Base-by-base conservation (phyloP, 2,113 vertebrate genomes). In the Esox niger region DNA sequence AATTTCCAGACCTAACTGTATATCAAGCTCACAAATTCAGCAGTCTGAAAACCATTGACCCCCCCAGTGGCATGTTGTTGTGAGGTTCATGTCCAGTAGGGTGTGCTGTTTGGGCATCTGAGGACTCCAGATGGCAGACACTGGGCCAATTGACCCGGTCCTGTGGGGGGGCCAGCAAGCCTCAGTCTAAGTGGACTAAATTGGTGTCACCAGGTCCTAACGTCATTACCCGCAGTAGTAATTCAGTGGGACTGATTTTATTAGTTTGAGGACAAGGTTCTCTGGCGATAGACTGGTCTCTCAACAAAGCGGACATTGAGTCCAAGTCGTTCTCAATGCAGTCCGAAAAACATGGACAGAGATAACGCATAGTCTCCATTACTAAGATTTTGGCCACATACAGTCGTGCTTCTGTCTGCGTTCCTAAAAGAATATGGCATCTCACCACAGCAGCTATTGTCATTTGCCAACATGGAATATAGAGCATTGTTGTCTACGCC, bases 141-240 rank as follows among this genome's bases (percentile, higher is more conserved):
- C 32, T 46, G 33, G 31, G 6, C 38, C 30, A 32, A 20, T 66
- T 27, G 56, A 55, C 46, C 68, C 62, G 61, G 32, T 33, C 47
- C 43, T 69, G 68, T 25, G 60, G 70, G 71, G 49, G 67, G 49
- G 57, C 20, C 26, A 4, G 17, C 30, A 47, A 65, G 71, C 77
- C 66, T 73, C 72, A 66, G 26, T 59, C 13, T 86, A 87, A 90
- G 70, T 78, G 73, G 77, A 64, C 84, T 87, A 80, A 89, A 92
- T 89, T 83, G 86, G 78, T 89, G 87, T 92, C 91, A 93, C 82
- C 89, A 86, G 90, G 82, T 90, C 83, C 76, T 93, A 91, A 93
- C 90, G 77, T 76, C 72, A 85, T 91, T 89, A 91, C 70, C 75
- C 57, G 13, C 75, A 69, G 69, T 69, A 69, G 81, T 87, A 89